A percentile compares a stretch with the other conserved stretches of the same genome.
These are phyloP conservation scores for Erannis defoliaria DNA, from an alignment of 2,888 invertebrate species.

Conservation along the genomic window DNA sequence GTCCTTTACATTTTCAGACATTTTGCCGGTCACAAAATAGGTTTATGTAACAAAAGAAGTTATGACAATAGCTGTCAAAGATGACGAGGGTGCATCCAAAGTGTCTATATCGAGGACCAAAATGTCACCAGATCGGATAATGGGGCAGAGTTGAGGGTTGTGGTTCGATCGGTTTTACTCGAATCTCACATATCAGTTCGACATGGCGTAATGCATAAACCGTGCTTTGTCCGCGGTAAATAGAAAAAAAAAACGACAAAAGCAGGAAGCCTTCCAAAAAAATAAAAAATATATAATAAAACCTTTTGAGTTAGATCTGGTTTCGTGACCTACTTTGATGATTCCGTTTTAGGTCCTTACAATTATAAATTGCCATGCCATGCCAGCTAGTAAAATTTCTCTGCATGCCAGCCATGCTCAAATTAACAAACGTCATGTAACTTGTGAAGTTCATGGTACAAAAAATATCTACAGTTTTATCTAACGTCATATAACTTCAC, in stretches of 20 bases:
- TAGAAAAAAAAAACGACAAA: constrained; percentile 9
- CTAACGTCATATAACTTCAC: too few relatives aligned
- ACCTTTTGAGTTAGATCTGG: neutral
- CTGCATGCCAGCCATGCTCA: too few relatives aligned
- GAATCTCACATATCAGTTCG: constrained; percentile 22
- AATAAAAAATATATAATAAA: neutral
- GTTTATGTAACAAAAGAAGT: constrained; percentile 49
- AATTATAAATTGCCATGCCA: too few relatives aligned
- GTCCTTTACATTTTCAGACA: constrained; percentile 16
- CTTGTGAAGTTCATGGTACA: too few relatives aligned
- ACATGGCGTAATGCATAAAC: constrained; percentile 21
- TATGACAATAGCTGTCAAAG: constrained; percentile 57
- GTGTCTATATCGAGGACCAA: constrained; percentile 52
- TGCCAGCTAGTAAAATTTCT: too few relatives aligned
- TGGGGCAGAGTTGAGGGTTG: constrained; percentile 50
- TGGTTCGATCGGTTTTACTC: constrained; percentile 28
- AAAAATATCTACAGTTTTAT: too few relatives aligned
- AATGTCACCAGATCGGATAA: constrained; percentile 54
- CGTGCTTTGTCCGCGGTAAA: constrained; percentile 12
- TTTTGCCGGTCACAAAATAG: constrained; percentile 36
- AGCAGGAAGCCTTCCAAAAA: neutral
- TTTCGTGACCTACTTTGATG: neutral
- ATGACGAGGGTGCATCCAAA: constrained; percentile 64
- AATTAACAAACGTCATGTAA: too few relatives aligned
- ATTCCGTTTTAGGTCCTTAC: too few relatives aligned